These are phyloP conservation scores for Porites lobata DNA, from an alignment of 92 coral and sea anemone genomes.

Conservation along the genomic window DNA sequence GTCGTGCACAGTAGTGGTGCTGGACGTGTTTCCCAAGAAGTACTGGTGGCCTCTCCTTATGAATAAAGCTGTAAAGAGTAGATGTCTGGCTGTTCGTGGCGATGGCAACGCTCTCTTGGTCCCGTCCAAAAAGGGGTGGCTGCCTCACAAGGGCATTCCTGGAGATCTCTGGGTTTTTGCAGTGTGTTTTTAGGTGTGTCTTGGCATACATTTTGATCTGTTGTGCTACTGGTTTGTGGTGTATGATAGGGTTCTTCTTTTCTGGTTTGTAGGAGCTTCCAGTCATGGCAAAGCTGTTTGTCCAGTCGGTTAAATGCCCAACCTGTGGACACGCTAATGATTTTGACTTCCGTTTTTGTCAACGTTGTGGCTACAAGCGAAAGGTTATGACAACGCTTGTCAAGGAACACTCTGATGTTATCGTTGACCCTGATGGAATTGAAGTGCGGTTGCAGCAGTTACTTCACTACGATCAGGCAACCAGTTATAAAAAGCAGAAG, in stretches of 20 bases:
- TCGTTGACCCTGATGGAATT: neutral
- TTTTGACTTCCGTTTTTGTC: no score
- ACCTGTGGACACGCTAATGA: no score
- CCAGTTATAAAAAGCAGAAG: constrained; percentile 46
- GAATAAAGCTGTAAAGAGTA: neutral
- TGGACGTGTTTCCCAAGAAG: neutral
- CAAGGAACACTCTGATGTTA: constrained; percentile 3
- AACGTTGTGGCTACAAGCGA: no score
- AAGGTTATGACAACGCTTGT: no score
- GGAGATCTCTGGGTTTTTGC: neutral
- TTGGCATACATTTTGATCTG: neutral
- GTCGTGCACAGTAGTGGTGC: neutral
- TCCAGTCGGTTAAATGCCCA: neutral
- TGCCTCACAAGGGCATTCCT: constrained; percentile 4
- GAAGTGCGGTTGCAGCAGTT: constrained; percentile 27
- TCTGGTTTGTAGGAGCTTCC: neutral
- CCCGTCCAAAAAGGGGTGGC: neutral
- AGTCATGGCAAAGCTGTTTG: neutral
- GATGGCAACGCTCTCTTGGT: neutral
- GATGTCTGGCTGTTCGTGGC: neutral
- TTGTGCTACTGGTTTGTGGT: neutral
- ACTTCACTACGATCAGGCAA: constrained; percentile 24
- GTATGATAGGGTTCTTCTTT: neutral
- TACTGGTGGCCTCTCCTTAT: neutral
- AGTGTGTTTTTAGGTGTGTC: neutral